phyloP scores from a whole-genome alignment of 2,888 invertebrate genomes.

The Eudasyphora cyanicolor region DNA sequence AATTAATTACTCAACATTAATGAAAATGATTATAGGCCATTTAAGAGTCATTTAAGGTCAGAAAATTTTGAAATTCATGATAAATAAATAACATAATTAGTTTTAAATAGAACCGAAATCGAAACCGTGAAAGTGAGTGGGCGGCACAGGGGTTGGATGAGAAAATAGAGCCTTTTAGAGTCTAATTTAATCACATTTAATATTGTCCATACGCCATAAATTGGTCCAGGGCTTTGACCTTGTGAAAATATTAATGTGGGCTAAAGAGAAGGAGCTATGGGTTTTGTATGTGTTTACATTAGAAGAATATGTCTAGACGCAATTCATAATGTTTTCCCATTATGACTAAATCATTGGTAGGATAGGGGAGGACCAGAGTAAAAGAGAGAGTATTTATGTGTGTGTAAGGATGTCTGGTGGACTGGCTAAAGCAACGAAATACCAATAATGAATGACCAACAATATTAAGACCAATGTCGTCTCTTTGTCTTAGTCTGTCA shows the following conservation, averaged over 20 bases:
- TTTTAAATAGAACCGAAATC: neutral
- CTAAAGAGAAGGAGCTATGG: neutral
- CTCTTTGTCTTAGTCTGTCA: neutral
- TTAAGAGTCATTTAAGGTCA: constrained; percentile 2
- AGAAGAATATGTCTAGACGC: neutral
- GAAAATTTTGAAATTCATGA: neutral
- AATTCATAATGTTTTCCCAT: neutral
- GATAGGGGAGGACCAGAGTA: neutral
- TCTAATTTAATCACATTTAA: constrained; percentile 16
- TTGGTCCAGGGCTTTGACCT: neutral
- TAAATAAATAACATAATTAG: neutral
- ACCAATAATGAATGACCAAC: neutral
- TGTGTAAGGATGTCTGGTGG: neutral
- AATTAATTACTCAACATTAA: neutral
- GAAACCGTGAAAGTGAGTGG: neutral
- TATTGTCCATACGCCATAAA: constrained; percentile 3
- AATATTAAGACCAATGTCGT: neutral
- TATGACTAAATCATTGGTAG: neutral
- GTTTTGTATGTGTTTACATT: neutral
- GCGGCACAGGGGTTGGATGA: neutral
- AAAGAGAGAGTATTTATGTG: neutral
- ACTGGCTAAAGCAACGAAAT: neutral
- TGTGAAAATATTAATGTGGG: neutral
- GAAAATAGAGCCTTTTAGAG: neutral
- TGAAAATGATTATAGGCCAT: constrained; percentile 2